Conservation (phyloP, 37 sponge, comb jelly and placozoan genomes). For the Geodia barretti region DNA sequence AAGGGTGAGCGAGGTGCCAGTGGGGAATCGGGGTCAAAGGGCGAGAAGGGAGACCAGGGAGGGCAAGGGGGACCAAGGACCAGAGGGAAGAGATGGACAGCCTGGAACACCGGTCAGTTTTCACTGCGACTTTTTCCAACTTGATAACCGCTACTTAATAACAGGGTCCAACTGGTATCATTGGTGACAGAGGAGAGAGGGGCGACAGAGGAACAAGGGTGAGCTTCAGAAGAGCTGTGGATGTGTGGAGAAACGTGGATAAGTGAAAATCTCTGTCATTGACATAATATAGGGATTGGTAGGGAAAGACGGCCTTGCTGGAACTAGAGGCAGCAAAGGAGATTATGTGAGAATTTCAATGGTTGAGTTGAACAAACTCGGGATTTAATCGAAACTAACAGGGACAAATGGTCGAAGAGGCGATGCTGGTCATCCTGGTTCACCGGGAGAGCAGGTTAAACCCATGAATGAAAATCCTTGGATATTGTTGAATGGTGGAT, state of each 20-base stretch:
- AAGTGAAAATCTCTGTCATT: neutral
- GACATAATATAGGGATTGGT: constrained; percentile 5
- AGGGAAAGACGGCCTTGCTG: constrained; percentile 43
- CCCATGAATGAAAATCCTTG: neutral
- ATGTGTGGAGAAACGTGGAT: too few species aligned
- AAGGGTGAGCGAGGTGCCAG: constrained; percentile 26
- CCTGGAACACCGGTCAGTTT: constrained; percentile 30
- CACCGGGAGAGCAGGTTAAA: constrained; percentile 30
- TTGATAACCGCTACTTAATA: neutral
- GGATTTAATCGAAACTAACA: neutral
- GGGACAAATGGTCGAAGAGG: constrained; percentile 60
- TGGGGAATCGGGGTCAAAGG: constrained; percentile 38
- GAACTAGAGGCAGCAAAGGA: constrained; percentile 30
- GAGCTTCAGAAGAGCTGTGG: neutral
- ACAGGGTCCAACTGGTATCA: constrained; percentile 27
- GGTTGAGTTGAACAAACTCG: neutral
- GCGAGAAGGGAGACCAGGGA: constrained; percentile 54
- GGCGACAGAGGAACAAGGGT: constrained; percentile 57
- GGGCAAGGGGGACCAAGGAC: constrained; percentile 39
- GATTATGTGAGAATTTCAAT: constrained; percentile 7
- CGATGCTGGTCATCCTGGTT: constrained; percentile 40
- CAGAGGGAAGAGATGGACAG: constrained; percentile 31
- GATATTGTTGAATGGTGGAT: neutral
- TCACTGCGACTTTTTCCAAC: neutral
- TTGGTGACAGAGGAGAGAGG: constrained; percentile 46